These are phyloP conservation scores for Pharmacophagus antenor DNA, from an alignment of 2,888 invertebrate species.

Conservation along the genomic window DNA sequence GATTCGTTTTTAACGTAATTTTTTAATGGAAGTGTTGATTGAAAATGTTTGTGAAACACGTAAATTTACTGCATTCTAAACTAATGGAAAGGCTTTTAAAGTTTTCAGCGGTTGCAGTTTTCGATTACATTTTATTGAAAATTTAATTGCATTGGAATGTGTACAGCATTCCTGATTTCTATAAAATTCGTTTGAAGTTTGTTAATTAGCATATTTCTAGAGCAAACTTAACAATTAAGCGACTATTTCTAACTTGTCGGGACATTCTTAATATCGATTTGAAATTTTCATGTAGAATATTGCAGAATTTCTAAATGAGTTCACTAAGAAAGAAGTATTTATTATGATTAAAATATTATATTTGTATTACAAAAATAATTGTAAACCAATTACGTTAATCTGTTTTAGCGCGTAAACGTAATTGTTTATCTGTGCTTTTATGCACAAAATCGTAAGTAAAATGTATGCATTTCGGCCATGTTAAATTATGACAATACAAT, in stretches of 20 bases:
- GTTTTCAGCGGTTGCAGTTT: conserved; percentile 14
- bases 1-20: too few species aligned
- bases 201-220: conserved; percentile 3
- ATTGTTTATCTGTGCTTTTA: conserved; percentile 51
- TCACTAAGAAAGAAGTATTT: not conserved
- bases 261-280: too few species aligned
- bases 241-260: too few species aligned
- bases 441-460: conserved; percentile 50
- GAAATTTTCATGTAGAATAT: not conserved
- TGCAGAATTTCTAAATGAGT: not conserved
- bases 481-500: conserved; percentile 78
- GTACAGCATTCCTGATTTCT: conserved; percentile 13
- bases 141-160: conserved; percentile 25
- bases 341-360: too few species aligned
- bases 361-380: not conserved
- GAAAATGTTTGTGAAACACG: not conserved
- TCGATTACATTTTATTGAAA: conserved; percentile 19
- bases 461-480: conserved; percentile 62
- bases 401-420: conserved; percentile 49
- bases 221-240: not conserved
- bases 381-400: not conserved
- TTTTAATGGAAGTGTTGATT: too few species aligned
- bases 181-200: conserved; percentile 10
- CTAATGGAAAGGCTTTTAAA: conserved; percentile 13
- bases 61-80: not conserved